Evolutionary conservation across 2,888 invertebrate genomes (phyloP), one percentile per base, ranked within the genome.

Genomic region (Eurois occulta): DNA sequence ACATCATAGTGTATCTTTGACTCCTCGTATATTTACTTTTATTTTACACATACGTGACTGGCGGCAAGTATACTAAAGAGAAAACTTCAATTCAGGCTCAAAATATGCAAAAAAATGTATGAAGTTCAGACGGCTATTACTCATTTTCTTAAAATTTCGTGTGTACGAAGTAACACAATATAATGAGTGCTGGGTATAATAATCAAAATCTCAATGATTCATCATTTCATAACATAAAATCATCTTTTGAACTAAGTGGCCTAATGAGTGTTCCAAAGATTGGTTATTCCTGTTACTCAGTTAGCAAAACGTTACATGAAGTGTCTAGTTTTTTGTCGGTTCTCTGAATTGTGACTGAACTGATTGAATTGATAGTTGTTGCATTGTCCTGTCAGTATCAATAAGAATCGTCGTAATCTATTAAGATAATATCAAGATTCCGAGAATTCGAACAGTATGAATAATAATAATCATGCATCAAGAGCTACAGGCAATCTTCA

Each of bases 301-400:
- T 55, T 24, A 64, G 32, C 16, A 46, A 52, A 73, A 46, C 8
- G 8, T 21, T n/a, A 32, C 2, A 68, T 58, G 16, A 58, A 35
- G 52, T 1, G 10, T 10, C 32, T 18, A 41, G n/a, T n/a, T n/a
- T n/a, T n/a, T n/a, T n/a, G n/a, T 13, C 10, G 16, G 18, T 83
- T 72, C 83, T 83, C 28, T 41, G 72, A 78, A 81, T 38, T 64
- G 41, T 58, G 35, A 80, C 41, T 18, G 41, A n/a, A n/a, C 65
- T 5, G 28, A 46, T 10, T 75, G 38, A 55, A 24, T 24, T 52
- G 21, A 76, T 28, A n/a, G 24, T 67, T 24, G 13, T 65, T 46
- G 16, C 21, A 80, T 65, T 78, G 48, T 24, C 6, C 35, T 70
- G 60, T 69, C 71, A 52, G 13, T 65, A 7, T 58, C 52, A 78